Evolutionary conservation across 2,888 invertebrate species (phyloP).

Genomic region (Eremobia ochroleuca): DNA sequence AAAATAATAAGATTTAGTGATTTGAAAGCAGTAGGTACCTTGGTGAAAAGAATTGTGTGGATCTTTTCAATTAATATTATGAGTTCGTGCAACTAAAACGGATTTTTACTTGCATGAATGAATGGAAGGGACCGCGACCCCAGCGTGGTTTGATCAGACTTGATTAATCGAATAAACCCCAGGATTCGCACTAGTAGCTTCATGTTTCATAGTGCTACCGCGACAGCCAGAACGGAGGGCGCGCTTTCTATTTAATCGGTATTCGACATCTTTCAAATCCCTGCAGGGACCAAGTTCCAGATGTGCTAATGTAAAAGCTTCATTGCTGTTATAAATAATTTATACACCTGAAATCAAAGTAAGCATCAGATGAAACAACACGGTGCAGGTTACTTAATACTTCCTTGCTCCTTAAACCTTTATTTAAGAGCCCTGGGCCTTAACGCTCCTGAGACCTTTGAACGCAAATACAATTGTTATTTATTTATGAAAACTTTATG

Average conservation of each 20-base stretch:
- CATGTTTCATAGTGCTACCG: not conserved
- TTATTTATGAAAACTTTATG: too few species aligned
- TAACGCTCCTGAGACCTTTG: slow-evolving; percentile 32
- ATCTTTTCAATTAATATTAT: not conserved
- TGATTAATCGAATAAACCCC: not conserved
- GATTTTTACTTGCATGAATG: too few species aligned
- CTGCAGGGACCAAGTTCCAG: not conserved
- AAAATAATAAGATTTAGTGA: not conserved
- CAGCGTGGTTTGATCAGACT: not conserved
- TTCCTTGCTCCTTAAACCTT: slow-evolving; percentile 28
- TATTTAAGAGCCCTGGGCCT: slow-evolving; percentile 43
- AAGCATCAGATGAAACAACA: slow-evolving; percentile 15
- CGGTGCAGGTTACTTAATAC: slow-evolving; percentile 25
- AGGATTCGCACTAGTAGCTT: not conserved
- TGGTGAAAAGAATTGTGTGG: not conserved
- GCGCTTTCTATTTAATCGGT: not conserved
- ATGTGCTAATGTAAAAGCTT: not conserved
- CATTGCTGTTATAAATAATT: not conserved
- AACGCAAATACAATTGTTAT: slow-evolving; percentile 59
- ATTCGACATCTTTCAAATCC: not conserved
- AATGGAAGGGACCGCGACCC: not conserved
- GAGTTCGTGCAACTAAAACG: too few species aligned
- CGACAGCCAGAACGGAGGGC: not conserved
- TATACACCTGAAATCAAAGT: not conserved
- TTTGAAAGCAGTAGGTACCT: not conserved